These are phyloP conservation scores for Chascanopsetta lugubris DNA, from an alignment of 2,113 vertebrate genomes.

Conservation along the genomic window DNA sequence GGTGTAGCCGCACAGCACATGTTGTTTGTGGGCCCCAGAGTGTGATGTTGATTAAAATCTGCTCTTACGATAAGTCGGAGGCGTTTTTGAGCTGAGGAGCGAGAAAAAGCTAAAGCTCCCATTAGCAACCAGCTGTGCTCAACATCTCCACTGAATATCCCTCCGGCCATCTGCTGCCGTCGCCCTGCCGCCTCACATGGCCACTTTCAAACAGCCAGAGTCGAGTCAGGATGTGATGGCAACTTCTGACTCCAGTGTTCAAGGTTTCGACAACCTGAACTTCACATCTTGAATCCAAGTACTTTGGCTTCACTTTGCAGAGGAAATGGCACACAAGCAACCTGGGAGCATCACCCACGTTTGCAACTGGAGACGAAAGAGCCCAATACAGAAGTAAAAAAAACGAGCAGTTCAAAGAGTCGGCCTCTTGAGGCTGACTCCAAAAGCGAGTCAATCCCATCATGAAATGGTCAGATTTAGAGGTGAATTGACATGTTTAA, in stretches of 20 bases:
- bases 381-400: too few relatives aligned
- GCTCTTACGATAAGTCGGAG: slow-evolving; percentile 41
- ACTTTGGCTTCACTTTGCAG: too few relatives aligned
- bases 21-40: slow-evolving; percentile 9
- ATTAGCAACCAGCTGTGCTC: slow-evolving; percentile 42
- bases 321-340: too few relatives aligned
- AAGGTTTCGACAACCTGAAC: neutral
- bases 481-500: too few relatives aligned
- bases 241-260: neutral
- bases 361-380: too few relatives aligned
- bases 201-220: slow-evolving; percentile 26
- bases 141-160: slow-evolving; percentile 32
- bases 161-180: slow-evolving; percentile 38
- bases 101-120: slow-evolving; percentile 28
- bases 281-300: too few relatives aligned
- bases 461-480: too few relatives aligned
- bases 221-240: neutral
- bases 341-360: too few relatives aligned
- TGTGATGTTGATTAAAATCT: slow-evolving; percentile 52
- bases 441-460: too few relatives aligned
- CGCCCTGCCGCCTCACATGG: slow-evolving; percentile 4
- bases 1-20: neutral
- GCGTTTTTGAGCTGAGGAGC: slow-evolving; percentile 21
- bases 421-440: too few relatives aligned
- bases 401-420: too few relatives aligned